These are phyloP conservation scores for Aphelenchoides besseyi DNA, from an alignment of 1,140 invertebrate genomes.

Conservation along the genomic window DNA sequence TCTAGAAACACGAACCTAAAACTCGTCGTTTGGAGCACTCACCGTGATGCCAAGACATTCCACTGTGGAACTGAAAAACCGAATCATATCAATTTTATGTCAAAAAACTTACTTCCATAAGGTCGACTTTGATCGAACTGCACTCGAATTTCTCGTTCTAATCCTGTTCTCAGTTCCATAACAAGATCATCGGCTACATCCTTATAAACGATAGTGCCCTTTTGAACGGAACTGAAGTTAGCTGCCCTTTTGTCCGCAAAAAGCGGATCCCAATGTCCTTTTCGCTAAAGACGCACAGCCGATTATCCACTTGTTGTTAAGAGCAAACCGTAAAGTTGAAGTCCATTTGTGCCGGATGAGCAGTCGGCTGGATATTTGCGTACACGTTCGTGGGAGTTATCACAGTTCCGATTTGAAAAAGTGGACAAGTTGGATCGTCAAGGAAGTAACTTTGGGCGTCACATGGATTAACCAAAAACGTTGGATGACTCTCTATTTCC, in stretches of 20 bases:
- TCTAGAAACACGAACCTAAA: constrained; percentile 32
- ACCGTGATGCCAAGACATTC: constrained; percentile 54
- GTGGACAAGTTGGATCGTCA: constrained; percentile 31
- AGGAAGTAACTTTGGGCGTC: constrained; percentile 26
- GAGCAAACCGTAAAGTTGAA: constrained; percentile 40
- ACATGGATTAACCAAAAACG: constrained; percentile 39
- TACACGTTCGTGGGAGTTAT: constrained; percentile 33
- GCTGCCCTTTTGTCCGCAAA: constrained; percentile 20
- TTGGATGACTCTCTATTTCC: constrained; percentile 29
- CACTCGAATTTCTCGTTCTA: constrained; percentile 49
- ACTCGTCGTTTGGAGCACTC: too few relatives aligned
- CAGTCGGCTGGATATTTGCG: constrained; percentile 38
- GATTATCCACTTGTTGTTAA: constrained; percentile 3
- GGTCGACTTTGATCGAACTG: constrained; percentile 40
- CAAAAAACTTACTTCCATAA: too few relatives aligned
- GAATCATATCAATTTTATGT: too few relatives aligned
- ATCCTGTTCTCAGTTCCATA: constrained; percentile 39
- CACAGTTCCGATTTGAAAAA: constrained; percentile 32
- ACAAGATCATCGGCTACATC: constrained; percentile 37
- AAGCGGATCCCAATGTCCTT: constrained; percentile 32
- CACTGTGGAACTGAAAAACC: constrained; percentile 52
- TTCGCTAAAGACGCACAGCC: constrained; percentile 30
- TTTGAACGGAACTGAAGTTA: constrained; percentile 17
- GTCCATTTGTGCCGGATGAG: constrained; percentile 36
- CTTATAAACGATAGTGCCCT: constrained; percentile 22